Percentiles rank a stretch among this genome's conserved stretches.
These are phyloP conservation scores for Pristiophorus japonicus DNA, from an alignment of 2,113 vertebrate species.

Conservation along the genomic window DNA sequence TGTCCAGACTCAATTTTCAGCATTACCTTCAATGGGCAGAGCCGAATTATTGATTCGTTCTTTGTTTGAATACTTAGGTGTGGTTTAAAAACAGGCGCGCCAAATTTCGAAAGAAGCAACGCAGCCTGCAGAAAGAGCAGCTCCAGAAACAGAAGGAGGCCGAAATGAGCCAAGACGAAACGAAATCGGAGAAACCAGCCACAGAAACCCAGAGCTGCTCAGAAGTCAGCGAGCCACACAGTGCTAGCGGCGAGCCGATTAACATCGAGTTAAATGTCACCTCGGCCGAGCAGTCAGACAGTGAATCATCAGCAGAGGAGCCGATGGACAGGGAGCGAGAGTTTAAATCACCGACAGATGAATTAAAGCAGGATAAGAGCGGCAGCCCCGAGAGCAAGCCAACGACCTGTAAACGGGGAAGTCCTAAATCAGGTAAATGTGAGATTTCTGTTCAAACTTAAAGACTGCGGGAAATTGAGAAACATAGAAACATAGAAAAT, in stretches of 20 bases:
- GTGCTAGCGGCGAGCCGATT: slow-evolving; percentile 57
- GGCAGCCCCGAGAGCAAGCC: slow-evolving; percentile 58
- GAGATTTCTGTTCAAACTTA: background rate
- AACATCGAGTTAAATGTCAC: slow-evolving; percentile 81
- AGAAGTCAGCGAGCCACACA: slow-evolving; percentile 57
- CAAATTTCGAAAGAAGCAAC: slow-evolving; percentile 98
- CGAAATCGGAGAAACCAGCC: slow-evolving; percentile 49
- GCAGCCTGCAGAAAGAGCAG: slow-evolving; percentile 96
- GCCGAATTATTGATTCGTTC: background rate
- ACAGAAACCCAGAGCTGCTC: slow-evolving; percentile 58
- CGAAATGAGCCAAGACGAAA: slow-evolving; percentile 61
- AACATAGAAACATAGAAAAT: no score
- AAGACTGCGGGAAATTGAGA: background rate
- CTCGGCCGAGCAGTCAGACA: slow-evolving; percentile 84
- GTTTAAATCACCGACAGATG: slow-evolving; percentile 64
- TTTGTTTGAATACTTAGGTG: slow-evolving; percentile 61
- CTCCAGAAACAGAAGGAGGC: slow-evolving; percentile 93
- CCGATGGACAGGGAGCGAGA: slow-evolving; percentile 80
- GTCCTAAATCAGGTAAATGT: slow-evolving; percentile 80
- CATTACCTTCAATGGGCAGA: background rate
- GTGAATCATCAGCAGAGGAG: slow-evolving; percentile 82
- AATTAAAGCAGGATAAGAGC: slow-evolving; percentile 63
- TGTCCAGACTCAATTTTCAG: background rate
- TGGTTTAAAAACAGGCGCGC: slow-evolving; percentile 98
- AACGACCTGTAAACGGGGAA: slow-evolving; percentile 73